A percentile compares a stretch with the other conserved stretches of the same genome.
Evolutionary conservation across 2,797 vertebrate genomes (phyloP).

Genomic region (Enteromius anoplus): DNA sequence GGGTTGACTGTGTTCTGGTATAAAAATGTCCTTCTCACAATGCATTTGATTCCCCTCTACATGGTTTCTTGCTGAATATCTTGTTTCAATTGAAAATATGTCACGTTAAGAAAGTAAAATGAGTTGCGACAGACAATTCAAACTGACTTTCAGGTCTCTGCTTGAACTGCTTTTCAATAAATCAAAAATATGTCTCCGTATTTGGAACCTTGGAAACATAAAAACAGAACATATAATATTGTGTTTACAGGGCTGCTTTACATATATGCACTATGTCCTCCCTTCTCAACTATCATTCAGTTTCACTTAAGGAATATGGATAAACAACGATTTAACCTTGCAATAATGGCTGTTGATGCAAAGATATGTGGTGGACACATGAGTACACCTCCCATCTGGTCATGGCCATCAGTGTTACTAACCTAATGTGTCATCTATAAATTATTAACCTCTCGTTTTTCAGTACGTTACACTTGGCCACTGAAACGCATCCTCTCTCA

Average conservation of each 20-base stretch:
- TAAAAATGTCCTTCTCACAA: neutral
- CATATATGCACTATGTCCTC: neutral
- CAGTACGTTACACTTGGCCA: conserved; percentile 39
- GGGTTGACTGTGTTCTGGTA: neutral
- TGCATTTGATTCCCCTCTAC: neutral
- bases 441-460: conserved; percentile 57
- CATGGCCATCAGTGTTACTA: conserved; percentile 69
- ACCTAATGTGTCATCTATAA: conserved; percentile 53
- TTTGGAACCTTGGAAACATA: conserved; percentile 5
- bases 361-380: conserved; percentile 65
- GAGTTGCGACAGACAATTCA: neutral
- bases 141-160: neutral
- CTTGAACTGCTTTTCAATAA: conserved; percentile 31
- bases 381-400: conserved; percentile 68
- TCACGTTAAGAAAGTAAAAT: conserved; percentile 8
- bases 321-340: conserved; percentile 45
- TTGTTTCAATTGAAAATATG: conserved; percentile 21
- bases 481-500: conserved; percentile 42
- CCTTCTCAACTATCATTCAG: neutral
- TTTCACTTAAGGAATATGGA: conserved; percentile 5
- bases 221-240: neutral
- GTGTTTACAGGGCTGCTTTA: neutral
- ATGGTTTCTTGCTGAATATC: neutral
- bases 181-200: neutral
- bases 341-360: conserved; percentile 33